phyloP scores from a whole-genome alignment of 2,888 invertebrate genomes.

The Synanthedon vespiformis region DNA sequence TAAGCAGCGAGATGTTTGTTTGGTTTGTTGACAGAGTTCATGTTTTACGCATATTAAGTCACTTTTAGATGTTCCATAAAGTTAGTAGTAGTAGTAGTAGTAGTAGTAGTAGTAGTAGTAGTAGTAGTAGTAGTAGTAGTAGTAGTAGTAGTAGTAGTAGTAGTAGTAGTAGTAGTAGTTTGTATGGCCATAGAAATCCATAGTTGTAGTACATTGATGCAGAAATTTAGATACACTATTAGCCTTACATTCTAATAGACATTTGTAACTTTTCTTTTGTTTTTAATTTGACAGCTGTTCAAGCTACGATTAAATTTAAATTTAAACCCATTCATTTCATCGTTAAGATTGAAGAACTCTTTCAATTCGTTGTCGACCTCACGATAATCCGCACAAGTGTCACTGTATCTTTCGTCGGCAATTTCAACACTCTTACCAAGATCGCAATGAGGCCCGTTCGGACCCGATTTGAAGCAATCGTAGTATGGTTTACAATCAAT shows the following conservation, averaged over 20 bases:
- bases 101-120: no score
- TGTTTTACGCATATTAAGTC: no score
- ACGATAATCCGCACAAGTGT: constrained; percentile 47
- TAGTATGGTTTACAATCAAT: constrained; percentile 61
- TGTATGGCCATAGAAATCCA: no score
- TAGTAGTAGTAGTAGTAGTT: no score
- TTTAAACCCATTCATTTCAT: constrained; percentile 40
- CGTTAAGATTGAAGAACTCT: constrained; percentile 25
- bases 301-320: constrained; percentile 59
- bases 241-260: constrained; percentile 15
- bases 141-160: no score
- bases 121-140: no score
- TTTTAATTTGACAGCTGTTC: constrained; percentile 50
- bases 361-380: constrained; percentile 29
- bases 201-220: background rate
- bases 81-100: no score
- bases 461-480: constrained; percentile 47
- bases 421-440: constrained; percentile 14
- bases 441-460: constrained; percentile 11
- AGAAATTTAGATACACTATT: background rate
- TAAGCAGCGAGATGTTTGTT: no score
- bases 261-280: constrained; percentile 41
- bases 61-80: no score
- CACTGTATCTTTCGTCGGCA: constrained; percentile 43
- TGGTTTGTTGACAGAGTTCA: no score